Evolutionary conservation across 1,140 invertebrate species (phyloP).

Genomic region (Ostrea edulis): DNA sequence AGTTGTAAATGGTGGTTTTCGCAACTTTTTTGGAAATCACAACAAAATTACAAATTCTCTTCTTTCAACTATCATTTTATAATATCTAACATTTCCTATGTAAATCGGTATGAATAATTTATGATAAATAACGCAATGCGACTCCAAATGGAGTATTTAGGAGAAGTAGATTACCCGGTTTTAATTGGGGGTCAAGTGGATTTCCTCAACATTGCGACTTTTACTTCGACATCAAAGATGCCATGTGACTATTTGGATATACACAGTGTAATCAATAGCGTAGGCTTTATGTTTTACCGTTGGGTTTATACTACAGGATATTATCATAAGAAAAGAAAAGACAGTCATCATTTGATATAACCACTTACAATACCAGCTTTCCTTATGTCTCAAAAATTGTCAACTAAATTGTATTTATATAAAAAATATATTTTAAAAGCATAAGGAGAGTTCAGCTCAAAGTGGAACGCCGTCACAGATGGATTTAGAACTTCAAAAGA

Average conservation of each 20-base stretch:
- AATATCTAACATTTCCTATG: conserved; percentile 1
- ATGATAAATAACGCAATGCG: conserved; percentile 32
- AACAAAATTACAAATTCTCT: conserved; percentile 31
- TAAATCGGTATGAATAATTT: conserved; percentile 27
- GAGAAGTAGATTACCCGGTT: not conserved
- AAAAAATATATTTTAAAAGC: not conserved
- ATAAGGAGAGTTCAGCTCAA: not conserved
- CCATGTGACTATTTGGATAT: not conserved
- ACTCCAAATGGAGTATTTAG: not conserved
- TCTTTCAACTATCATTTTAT: not conserved
- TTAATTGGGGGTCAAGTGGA: not conserved
- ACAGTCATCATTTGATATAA: not conserved
- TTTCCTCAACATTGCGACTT: not conserved
- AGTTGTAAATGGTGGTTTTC: not conserved
- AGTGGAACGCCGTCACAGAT: no score
- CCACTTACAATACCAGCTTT: not conserved
- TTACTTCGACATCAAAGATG: conserved; percentile 4
- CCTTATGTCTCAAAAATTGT: not conserved
- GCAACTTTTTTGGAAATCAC: conserved; percentile 25
- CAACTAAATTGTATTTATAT: not conserved
- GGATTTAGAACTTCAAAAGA: no score
- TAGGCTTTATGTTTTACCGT: not conserved
- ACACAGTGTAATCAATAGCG: not conserved
- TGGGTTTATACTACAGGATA: not conserved
- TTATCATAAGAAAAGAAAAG: not conserved